phyloP scores from a whole-genome alignment of 2,888 invertebrate species.

The Marronus borbonicus region DNA sequence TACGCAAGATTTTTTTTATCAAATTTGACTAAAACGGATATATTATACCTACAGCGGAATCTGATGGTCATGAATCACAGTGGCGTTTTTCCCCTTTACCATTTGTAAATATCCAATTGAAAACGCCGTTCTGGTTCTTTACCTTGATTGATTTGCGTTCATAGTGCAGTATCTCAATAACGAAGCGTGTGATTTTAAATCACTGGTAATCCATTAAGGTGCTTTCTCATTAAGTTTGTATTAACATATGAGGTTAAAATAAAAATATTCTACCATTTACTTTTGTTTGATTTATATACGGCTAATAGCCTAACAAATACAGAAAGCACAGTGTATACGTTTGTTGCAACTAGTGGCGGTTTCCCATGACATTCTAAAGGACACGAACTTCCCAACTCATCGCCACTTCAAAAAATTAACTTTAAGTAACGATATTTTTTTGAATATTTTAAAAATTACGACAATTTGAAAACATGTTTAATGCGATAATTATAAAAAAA shows the following conservation, averaged over 20 bases:
- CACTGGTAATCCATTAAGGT: constrained; percentile 50
- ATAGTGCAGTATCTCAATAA: constrained; percentile 27
- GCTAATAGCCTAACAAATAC: background rate
- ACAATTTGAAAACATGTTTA: too few species aligned
- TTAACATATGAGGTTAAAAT: background rate
- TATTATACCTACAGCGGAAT: constrained; percentile 10
- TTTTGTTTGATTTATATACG: background rate
- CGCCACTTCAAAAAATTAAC: too few species aligned
- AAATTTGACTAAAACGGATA: constrained; percentile 49
- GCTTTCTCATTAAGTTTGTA: constrained; percentile 36
- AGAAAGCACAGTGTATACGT: too few species aligned
- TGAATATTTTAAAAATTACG: too few species aligned
- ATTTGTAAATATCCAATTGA: constrained; percentile 58
- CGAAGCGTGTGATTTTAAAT: constrained; percentile 26
- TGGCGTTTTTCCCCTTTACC: constrained; percentile 60
- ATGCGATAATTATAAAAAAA: too few species aligned
- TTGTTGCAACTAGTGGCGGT: too few species aligned
- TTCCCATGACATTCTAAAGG: too few species aligned
- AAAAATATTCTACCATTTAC: background rate
- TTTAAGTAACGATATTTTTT: too few species aligned
- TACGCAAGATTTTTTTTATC: constrained; percentile 43
- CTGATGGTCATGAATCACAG: constrained; percentile 67
- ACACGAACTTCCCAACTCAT: too few species aligned
- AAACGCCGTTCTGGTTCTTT: constrained; percentile 67
- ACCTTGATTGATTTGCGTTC: constrained; percentile 49